phyloP scores from a whole-genome alignment of 35 echinoderm and acorn worm species.

The Ophioderma brevispina region DNA sequence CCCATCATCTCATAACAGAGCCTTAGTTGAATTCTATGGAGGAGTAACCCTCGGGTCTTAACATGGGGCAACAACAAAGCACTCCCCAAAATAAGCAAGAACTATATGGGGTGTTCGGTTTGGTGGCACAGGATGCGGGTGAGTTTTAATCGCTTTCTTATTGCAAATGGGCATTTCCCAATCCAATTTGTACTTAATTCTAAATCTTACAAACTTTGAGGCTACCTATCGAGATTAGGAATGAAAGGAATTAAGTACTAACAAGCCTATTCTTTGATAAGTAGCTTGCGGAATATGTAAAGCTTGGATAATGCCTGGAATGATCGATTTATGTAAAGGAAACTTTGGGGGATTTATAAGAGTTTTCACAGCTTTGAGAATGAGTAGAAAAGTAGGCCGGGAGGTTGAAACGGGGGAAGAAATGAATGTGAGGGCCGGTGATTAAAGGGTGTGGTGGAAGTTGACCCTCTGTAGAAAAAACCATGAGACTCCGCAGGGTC shows the following conservation, averaged over 20 bases:
- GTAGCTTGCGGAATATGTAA: neutral
- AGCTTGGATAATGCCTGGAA: neutral
- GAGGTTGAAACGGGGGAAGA: neutral
- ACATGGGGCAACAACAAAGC: neutral
- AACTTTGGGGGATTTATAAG: neutral
- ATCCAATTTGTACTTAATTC: too few species aligned
- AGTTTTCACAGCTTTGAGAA: neutral
- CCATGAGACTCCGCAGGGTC: neutral
- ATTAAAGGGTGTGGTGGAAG: neutral
- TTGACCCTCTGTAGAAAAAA: neutral
- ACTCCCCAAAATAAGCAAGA: neutral
- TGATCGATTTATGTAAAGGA: constrained; percentile 5
- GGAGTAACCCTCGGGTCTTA: neutral
- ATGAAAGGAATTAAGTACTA: neutral
- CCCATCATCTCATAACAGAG: neutral
- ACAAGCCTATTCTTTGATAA: neutral
- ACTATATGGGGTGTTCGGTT: too few species aligned
- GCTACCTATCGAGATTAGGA: too few species aligned
- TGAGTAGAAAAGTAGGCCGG: neutral
- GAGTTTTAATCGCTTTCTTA: too few species aligned
- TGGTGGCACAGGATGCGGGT: too few species aligned
- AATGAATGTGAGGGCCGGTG: neutral
- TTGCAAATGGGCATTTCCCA: too few species aligned
- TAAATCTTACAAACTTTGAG: too few species aligned
- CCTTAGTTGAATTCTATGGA: neutral